phyloP scores from a whole-genome alignment of 2,113 vertebrate species.

The Hemibates koningsi region DNA sequence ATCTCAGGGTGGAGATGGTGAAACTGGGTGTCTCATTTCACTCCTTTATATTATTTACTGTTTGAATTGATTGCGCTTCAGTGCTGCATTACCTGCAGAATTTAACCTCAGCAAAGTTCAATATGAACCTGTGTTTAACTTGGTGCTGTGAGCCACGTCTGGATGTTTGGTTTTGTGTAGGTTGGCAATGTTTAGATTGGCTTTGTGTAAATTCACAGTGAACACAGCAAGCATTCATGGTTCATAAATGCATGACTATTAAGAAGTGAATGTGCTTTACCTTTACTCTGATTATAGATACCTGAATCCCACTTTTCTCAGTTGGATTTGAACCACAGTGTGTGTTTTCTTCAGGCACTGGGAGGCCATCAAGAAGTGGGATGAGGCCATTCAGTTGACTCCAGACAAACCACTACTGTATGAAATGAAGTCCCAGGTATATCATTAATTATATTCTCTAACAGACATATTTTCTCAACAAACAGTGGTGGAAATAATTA shows the following conservation, averaged over 20 bases:
- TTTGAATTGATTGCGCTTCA: background rate
- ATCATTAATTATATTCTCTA: background rate
- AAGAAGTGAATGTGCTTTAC: background rate
- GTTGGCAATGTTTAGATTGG: background rate
- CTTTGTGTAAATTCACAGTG: background rate
- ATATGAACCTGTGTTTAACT: background rate
- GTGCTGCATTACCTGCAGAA: background rate
- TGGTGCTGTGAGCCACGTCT: background rate
- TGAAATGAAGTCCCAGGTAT: constrained; percentile 98
- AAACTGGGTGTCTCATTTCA: background rate
- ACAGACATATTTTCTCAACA: background rate
- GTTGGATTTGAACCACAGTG: background rate
- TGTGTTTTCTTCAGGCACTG: constrained; percentile 73
- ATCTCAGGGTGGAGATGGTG: background rate
- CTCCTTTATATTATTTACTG: background rate
- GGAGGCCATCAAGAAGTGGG: constrained; percentile 91
- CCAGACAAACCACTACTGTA: constrained; percentile 87
- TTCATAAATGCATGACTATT: background rate
- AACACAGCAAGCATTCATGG: background rate
- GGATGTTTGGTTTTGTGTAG: background rate
- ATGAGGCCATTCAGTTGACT: constrained; percentile 89
- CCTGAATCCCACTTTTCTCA: background rate
- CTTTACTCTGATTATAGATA: background rate
- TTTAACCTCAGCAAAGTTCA: background rate
- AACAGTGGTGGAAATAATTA: background rate